Evolutionary conservation across 2,113 vertebrate genomes (phyloP), one percentile per base, ranked within the genome.

Genomic region (Scomber scombrus): DNA sequence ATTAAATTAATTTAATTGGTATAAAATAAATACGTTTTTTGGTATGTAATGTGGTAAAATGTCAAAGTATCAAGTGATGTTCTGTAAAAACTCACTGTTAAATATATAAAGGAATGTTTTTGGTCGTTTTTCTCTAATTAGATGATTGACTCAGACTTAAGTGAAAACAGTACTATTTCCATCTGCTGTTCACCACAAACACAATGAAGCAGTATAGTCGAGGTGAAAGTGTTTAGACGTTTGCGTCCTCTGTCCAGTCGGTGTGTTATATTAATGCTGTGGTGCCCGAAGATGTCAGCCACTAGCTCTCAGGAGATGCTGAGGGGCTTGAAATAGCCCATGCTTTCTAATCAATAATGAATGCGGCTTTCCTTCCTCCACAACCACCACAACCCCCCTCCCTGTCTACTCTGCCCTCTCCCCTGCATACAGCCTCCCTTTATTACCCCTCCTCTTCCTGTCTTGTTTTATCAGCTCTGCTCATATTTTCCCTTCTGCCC

Each of bases 341-440:
- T 31, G 68, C 85, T 84, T 78, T 84, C 82, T 82, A 64, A 93
- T 94, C 86, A 94, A 92, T 93, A 91, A 93, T 94, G 73, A 76
- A 93, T 92, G 87, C 31, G 47, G 75, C 71, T 85, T 84, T 87
- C 79, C 84, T 87, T 84, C 80, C 82, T 69, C 76, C 71, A 26
- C 23, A 2, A 26, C 23, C 16, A 16, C n/a, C 45, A 16, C 47
- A 5, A 34, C 31, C 31, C 31, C 5, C 31, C 31, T 51, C 70
- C 58, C 57, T 26, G 23, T 26, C 23, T 52, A 70, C 50, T n/a
- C 55, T 55, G 71, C 66, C 80, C 63, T 74, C 54, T 79, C 67
- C 49, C 11, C 67, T 65, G 9, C 70, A 52, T 43, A 7, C 9
- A 54, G 66, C 80, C 84, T 73, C 52, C 82, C 60, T 81, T 72